Base-by-base conservation (phyloP, 2,797 vertebrate species). In the Petrocephalus schoutedeni region DNA sequence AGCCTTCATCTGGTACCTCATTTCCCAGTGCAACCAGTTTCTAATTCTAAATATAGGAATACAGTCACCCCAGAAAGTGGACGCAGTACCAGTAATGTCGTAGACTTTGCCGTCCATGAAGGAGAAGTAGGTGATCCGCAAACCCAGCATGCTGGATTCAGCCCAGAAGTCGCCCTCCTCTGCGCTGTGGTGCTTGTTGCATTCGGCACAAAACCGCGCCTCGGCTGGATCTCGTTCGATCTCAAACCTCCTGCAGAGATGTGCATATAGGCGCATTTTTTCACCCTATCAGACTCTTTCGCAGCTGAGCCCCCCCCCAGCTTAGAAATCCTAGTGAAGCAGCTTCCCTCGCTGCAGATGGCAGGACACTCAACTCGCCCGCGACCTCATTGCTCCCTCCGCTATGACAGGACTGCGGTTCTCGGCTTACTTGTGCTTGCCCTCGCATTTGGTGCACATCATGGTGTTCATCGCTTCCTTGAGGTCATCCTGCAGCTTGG, bases 401-500 rank as follows among this genome's bases (percentile, higher is more conserved):
- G 10, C 53, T 36, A 16, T 16, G 64, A 36, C 64, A 16, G 64
- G 12, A 36, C 61, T 12, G 32, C 51, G 7, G 16, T 5, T 21
- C 83, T 80, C 57, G 57, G 93, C 96, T 49, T 95, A 99, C 98
- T 95, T 97, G 95, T 99, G 98, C 93, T 98, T 98, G 89, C 98
- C 98, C 93, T 97, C 97, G 94, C 98, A 99, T 91, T 96, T 97
- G 91, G 97, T 98, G 91, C 98, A 98, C 96, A 97, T 97, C 98
- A 98, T 99, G 87, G 97, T 98, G 94, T 98, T 98, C 97, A 99
- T 98, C 92, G 97, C 98, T 90, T 99, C 98, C 89, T 97, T 97
- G 91, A 99, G 95, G 91, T 99, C 97, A 19, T 98, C 98, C 94
- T 99, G 98, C 91, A 99, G 96, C 90, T 97, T 97, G 84, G 95